Conservation (phyloP, 2,113 vertebrate species). For the Dermatemys mawii region DNA sequence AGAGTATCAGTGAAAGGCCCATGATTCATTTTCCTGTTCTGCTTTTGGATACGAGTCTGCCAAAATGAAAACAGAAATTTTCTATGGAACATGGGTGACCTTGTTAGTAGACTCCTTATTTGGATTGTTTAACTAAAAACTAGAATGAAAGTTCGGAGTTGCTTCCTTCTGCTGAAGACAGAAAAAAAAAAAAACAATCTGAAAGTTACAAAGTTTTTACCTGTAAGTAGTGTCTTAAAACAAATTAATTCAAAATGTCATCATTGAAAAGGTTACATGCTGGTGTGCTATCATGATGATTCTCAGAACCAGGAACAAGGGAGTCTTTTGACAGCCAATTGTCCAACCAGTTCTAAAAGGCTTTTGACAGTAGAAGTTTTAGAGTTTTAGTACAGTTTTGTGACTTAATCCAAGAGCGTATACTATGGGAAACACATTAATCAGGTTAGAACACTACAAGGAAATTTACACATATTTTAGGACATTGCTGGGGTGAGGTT, state of each 20-base stretch:
- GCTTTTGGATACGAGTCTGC: neutral
- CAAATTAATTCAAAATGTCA: neutral
- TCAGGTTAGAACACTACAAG: neutral
- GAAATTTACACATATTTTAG: neutral
- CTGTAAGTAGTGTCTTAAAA: neutral
- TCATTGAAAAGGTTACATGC: constrained; percentile 2
- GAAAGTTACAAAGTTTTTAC: neutral
- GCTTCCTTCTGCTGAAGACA: neutral
- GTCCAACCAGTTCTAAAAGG: neutral
- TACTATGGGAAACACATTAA: neutral
- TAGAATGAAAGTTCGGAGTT: neutral
- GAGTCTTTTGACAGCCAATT: neutral
- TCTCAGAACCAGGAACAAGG: neutral
- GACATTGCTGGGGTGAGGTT: neutral
- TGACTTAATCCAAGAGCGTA: neutral
- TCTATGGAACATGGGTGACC: neutral
- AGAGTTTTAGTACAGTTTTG: neutral
- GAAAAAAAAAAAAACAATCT: neutral
- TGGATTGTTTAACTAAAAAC: neutral
- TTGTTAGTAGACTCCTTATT: neutral
- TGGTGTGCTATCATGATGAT: neutral
- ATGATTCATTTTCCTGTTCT: neutral
- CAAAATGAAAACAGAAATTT: neutral
- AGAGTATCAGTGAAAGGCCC: neutral
- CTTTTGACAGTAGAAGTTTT: neutral